A percentile compares a stretch with the other conserved stretches of the same genome.
phyloP scores from a whole-genome alignment of 2,113 vertebrate species.

The Pungitius pungitius region DNA sequence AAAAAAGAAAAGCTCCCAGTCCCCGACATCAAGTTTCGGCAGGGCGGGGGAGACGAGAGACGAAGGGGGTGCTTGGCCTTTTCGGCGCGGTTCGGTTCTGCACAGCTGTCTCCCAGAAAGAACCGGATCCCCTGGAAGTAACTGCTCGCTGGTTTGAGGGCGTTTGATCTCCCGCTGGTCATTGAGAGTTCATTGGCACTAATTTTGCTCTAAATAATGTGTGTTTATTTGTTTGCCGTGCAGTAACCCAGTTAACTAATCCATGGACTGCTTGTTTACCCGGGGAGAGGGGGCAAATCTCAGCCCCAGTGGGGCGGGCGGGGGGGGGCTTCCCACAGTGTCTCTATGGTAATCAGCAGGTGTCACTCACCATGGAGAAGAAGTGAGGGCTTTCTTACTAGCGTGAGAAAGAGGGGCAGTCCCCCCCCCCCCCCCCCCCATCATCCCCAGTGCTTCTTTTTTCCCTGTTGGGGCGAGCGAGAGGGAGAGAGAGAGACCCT shows the following conservation, averaged over 20 bases:
- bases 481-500: constrained; percentile 56
- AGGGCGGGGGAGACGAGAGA: constrained; percentile 29
- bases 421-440: constrained; percentile 14
- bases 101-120: constrained; percentile 18
- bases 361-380: constrained; percentile 86
- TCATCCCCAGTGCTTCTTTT: constrained; percentile 57
- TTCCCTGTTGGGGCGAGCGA: constrained; percentile 69
- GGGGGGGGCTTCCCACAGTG: constrained; percentile 83
- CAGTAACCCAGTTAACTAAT: constrained; percentile 84
- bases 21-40: constrained; percentile 71
- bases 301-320: constrained; percentile 72
- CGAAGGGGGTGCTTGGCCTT: constrained; percentile 55
- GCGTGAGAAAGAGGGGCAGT: constrained; percentile 88
- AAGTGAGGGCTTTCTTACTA: constrained; percentile 86
- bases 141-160: constrained; percentile 22
- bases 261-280: constrained; percentile 81
- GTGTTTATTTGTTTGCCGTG: constrained; percentile 81
- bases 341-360: constrained; percentile 94
- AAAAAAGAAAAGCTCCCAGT: constrained; percentile 55
- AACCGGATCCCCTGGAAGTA: background rate
- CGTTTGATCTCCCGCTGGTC: constrained; percentile 43
- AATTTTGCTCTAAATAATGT: constrained; percentile 74
- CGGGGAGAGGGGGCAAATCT: constrained; percentile 75
- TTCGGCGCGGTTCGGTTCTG: too few species aligned
- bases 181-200: constrained; percentile 68